Base-by-base conservation (phyloP, 1,140 invertebrate species). In the Sitophilus oryzae region DNA sequence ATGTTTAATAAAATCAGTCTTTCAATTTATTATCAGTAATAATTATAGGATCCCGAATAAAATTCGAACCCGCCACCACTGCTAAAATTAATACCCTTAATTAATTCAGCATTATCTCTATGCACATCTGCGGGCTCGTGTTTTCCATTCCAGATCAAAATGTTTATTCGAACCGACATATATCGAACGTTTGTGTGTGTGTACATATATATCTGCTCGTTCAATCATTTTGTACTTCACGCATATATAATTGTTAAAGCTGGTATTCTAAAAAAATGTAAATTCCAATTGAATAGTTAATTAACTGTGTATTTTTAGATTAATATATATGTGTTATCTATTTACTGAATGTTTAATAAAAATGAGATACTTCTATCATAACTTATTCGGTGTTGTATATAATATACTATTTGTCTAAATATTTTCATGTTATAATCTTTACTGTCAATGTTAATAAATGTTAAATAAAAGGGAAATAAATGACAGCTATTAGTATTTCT, bases 231-330 rank as follows among this genome's bases (percentile, higher is more conserved):
- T 44, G 51, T 45, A 44, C 46, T 45, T 21, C 38, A 23, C 9
- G 46, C 36, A 45, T 44, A 43, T 43, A 45, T 40, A 15, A 51
- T 51, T 30, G 25, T 54, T 40, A 40, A 66, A 64, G 64, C 64
- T 64, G 54, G 52, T 63, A 64, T 66, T 63, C 63, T 64, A 66
- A 66, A 63, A 30, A n/a, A 53, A 40, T 61, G 56, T 65, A 63
- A 62, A 65, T 65, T 63, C 5, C n/a, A 34, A 30, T n/a, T 47
- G 14, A 34, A n/a, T 49, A 40, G 36, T 36, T 36, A 36, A n/a
- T 23, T 18, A 46, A 40, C 48, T 36, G 42, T 36, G 45, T 48
- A 55, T 55, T 55, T 55, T 55, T 55, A 55, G 52, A 55, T 14
- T 9, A 51, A 25, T 20, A 46, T 46, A 46, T 54, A 56, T 49